Base-by-base conservation (phyloP, 2,113 vertebrate species). In the Thalassarche chlororhynchos region DNA sequence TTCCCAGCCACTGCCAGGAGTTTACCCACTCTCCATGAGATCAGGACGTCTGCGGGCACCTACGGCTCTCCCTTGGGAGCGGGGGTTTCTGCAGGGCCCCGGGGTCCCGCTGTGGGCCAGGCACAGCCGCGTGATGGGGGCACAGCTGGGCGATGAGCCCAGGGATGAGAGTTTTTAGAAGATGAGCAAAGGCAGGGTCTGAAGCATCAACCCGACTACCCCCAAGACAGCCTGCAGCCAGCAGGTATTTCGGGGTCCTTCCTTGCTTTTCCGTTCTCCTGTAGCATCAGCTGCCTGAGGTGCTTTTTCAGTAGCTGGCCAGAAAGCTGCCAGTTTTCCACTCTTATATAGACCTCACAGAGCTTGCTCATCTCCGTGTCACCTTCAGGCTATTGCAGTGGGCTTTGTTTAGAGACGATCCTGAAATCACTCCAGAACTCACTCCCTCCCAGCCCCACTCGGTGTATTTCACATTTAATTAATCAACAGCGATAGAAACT, bases 41-140 rank as follows among this genome's bases (percentile, higher is more conserved):
- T 6, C 3, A 4, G 47, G 66, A 12, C 0, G 2, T 6, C 58
- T 13, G 26, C 1, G 2, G n/a, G 79, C 42, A 85, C 28, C 42
- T n/a, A 4, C 1, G 1, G 57, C 26, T 77, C 20, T 81, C 60
- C 81, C 34, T 1, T 4, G 38, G 62, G 54, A 46, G 5, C 14
- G 17, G 83, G 38, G 57, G 24, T 26, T 60, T 47, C 46, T 17
- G 49, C 26, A 28, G 24, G 0, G 34, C 54, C 42, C 40, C 2
- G 2, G 31, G 49, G 44, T 16, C 26, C 61, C 1, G 0, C 6
- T n/a, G 13, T 2, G 51, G 55, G 8, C 15, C 2, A 4, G 58
- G 46, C 25, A n/a, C 32, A 65, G 51, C 25, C 0, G 0, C 2
- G 2, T 20, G 55, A 23, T 8, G 34, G 68, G 57, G 49, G 23